Conservation (phyloP, 2,888 invertebrate species). For the Noctuana brunneofusca region DNA sequence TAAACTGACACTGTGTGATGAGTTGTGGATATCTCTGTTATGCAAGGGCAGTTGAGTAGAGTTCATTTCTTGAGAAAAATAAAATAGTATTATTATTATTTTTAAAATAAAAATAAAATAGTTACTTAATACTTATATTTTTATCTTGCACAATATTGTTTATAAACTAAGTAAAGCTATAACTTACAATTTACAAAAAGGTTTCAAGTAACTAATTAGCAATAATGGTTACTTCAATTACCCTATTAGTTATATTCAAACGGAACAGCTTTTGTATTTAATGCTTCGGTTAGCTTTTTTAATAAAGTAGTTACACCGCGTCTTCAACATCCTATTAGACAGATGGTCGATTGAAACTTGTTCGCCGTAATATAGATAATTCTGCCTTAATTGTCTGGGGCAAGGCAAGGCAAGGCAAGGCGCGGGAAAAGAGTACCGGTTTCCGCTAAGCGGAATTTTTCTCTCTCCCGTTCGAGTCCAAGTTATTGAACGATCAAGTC, state of each 20-base stretch:
- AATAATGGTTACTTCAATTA: background rate
- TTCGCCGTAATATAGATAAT: slow-evolving; percentile 13
- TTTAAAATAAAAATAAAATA: too few species aligned
- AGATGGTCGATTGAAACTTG: slow-evolving; percentile 20
- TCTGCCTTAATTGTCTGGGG: slow-evolving; percentile 13
- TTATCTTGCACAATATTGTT: too few species aligned
- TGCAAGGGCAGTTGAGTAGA: background rate
- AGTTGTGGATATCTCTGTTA: too few species aligned
- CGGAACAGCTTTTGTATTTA: background rate
- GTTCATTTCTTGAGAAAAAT: background rate
- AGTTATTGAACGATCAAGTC: slow-evolving; percentile 11
- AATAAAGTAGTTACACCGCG: background rate
- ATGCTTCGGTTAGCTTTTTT: background rate
- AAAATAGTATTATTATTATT: too few species aligned
- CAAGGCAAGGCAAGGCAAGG: slow-evolving; percentile 22
- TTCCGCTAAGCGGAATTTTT: slow-evolving; percentile 14
- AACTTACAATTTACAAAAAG: too few species aligned
- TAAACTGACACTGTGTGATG: too few species aligned
- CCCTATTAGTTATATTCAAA: background rate
- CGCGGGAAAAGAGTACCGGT: slow-evolving; percentile 29
- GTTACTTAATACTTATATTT: too few species aligned
- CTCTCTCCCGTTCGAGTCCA: background rate
- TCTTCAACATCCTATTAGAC: slow-evolving; percentile 13
- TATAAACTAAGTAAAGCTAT: too few species aligned
- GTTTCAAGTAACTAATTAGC: too few species aligned